phyloP scores from a whole-genome alignment of 2,113 vertebrate genomes.

The Narcine bancroftii region DNA sequence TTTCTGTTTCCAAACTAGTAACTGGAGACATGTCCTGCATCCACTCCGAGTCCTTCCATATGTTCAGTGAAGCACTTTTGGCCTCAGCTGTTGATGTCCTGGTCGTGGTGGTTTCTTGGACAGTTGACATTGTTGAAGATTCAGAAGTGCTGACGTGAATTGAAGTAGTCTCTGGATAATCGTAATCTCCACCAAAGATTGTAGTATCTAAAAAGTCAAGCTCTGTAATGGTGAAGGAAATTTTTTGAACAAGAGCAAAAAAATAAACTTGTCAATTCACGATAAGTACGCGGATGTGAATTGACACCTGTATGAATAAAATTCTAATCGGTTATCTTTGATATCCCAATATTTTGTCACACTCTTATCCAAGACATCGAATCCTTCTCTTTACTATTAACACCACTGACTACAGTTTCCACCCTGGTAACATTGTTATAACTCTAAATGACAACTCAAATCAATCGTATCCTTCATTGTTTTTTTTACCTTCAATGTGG shows the following conservation, averaged over 20 bases:
- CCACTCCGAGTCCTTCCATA: neutral
- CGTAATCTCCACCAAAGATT: constrained; percentile 18
- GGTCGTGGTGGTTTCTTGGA: neutral
- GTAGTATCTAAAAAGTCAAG: constrained; percentile 12
- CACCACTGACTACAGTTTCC: neutral
- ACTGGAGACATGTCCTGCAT: constrained; percentile 12
- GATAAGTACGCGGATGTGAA: neutral
- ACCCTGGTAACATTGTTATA: neutral
- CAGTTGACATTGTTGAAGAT: neutral
- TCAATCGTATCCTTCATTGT: neutral
- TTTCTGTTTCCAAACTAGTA: neutral
- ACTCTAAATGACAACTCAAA: neutral
- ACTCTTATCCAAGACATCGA: no score
- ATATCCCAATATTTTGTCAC: neutral
- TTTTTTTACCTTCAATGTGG: neutral
- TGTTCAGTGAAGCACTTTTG: neutral
- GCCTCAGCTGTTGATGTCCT: neutral
- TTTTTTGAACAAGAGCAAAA: neutral
- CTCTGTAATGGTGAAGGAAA: neutral
- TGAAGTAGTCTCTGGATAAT: neutral
- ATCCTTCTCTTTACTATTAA: neutral
- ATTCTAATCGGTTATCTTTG: neutral
- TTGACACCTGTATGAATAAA: neutral
- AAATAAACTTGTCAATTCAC: neutral
- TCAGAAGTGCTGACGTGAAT: neutral